These are phyloP conservation scores for Heteromyza rotundicornis DNA, from an alignment of 2,888 invertebrate genomes.

Conservation along the genomic window DNA sequence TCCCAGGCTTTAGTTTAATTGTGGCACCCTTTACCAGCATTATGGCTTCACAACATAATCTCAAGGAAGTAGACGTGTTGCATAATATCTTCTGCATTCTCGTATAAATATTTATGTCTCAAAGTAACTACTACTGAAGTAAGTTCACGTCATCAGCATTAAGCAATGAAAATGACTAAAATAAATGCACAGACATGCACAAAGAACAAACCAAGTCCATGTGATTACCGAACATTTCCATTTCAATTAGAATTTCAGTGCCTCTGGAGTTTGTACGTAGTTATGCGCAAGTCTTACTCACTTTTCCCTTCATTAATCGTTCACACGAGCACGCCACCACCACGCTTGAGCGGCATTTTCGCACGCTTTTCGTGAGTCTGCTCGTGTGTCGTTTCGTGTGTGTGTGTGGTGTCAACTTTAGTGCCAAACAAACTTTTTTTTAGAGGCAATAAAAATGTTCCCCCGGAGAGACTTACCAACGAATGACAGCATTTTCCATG, in stretches of 20 bases:
- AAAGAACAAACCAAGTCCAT: slow-evolving; percentile 17
- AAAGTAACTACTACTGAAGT: slow-evolving; percentile 21
- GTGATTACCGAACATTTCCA: slow-evolving; percentile 26
- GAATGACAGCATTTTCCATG: too few relatives aligned
- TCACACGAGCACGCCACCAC: too few relatives aligned
- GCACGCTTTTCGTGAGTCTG: slow-evolving; percentile 15
- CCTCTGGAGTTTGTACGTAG: too few relatives aligned
- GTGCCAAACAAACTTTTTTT: too few relatives aligned
- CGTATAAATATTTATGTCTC: slow-evolving; percentile 34
- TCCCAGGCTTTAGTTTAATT: slow-evolving; percentile 2
- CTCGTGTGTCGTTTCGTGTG: too few relatives aligned
- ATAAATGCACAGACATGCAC: background rate
- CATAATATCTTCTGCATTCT: slow-evolving; percentile 11
- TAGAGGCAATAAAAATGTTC: too few relatives aligned
- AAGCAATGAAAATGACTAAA: slow-evolving; percentile 19
- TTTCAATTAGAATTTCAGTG: slow-evolving; percentile 41
- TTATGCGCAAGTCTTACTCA: too few relatives aligned
- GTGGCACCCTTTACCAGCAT: background rate
- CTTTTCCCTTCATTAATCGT: too few relatives aligned
- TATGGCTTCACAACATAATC: slow-evolving; percentile 32
- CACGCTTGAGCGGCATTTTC: slow-evolving; percentile 22
- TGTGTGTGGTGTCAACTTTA: too few relatives aligned
- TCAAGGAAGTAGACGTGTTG: slow-evolving; percentile 35
- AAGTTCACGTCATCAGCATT: slow-evolving; percentile 39
- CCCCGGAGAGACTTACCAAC: too few relatives aligned